phyloP scores from a whole-genome alignment of 1,140 invertebrate genomes.

The Bombus huntii region DNA sequence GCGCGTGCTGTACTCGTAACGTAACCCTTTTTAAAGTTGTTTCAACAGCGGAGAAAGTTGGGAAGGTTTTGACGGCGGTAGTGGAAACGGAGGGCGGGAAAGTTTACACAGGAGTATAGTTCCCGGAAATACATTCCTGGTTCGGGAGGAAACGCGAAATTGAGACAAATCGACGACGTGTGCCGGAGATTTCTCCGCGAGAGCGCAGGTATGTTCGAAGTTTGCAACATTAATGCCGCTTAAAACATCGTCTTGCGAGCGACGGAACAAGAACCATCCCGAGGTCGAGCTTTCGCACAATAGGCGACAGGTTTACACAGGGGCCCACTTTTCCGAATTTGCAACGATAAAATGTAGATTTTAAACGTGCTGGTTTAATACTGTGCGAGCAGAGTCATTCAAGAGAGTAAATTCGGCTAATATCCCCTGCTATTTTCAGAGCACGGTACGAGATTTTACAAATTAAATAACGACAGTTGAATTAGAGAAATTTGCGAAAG shows the following conservation, averaged over 20 bases:
- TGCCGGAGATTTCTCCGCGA: not conserved
- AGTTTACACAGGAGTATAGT: constrained; percentile 32
- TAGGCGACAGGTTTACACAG: constrained; percentile 29
- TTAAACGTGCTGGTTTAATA: not conserved
- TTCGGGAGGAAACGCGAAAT: constrained; percentile 28
- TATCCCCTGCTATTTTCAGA: not conserved
- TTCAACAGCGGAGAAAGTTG: not conserved
- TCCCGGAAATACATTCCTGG: constrained; percentile 29
- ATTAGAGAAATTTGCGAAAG: not conserved
- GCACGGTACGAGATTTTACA: too few species aligned
- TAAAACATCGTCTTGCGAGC: constrained; percentile 22
- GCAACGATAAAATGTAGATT: not conserved
- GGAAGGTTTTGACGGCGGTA: not conserved
- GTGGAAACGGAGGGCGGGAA: not conserved
- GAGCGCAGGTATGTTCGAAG: constrained; percentile 3
- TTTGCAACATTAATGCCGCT: constrained; percentile 38
- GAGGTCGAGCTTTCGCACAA: not conserved
- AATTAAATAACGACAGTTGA: not conserved
- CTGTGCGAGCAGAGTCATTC: not conserved
- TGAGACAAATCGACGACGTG: constrained; percentile 46
- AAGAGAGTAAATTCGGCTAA: not conserved
- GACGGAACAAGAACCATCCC: not conserved
- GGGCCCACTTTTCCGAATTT: constrained; percentile 18
- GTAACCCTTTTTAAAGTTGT: constrained; percentile 29
- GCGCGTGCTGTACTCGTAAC: not conserved